Conservation (phyloP, 2,797 vertebrate genomes). For the Lacerta agilis region DNA sequence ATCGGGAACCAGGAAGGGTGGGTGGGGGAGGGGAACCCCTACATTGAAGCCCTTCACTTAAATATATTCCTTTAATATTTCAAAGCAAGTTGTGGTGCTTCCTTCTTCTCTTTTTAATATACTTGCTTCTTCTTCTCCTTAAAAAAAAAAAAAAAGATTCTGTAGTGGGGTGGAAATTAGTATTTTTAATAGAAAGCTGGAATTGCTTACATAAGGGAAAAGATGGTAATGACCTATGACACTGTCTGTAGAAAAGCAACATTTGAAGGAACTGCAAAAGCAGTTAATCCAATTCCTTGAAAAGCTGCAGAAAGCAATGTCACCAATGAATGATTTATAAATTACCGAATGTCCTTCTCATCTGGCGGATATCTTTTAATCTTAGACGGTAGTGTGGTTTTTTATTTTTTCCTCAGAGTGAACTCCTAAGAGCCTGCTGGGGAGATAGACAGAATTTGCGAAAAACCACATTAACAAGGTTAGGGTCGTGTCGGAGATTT, state of each 20-base stretch:
- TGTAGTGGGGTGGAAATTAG: slow-evolving; percentile 79
- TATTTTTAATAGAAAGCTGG: slow-evolving; percentile 81
- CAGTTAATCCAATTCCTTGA: slow-evolving; percentile 78
- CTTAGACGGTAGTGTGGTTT: slow-evolving; percentile 45
- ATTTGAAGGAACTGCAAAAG: slow-evolving; percentile 76
- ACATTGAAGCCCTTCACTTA: slow-evolving; percentile 79
- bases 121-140: slow-evolving; percentile 72
- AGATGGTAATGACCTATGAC: slow-evolving; percentile 79
- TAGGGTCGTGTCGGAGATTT: slow-evolving; percentile 75
- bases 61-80: slow-evolving; percentile 87
- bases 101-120: slow-evolving; percentile 73
- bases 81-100: slow-evolving; percentile 76
- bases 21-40: slow-evolving; percentile 68
- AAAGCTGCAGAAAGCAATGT: slow-evolving; percentile 77
- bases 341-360: slow-evolving; percentile 79
- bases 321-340: slow-evolving; percentile 82
- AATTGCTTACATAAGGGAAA: slow-evolving; percentile 82
- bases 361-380: slow-evolving; percentile 81
- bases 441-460: slow-evolving; percentile 61
- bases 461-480: slow-evolving; percentile 77
- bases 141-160: slow-evolving; percentile 69
- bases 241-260: slow-evolving; percentile 74
- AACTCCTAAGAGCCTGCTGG: slow-evolving; percentile 72
- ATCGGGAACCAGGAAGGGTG: slow-evolving; percentile 74
- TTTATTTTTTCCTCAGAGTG: slow-evolving; percentile 59